Conservation (phyloP, 2,797 vertebrate genomes). For the Tapirus indicus region DNA sequence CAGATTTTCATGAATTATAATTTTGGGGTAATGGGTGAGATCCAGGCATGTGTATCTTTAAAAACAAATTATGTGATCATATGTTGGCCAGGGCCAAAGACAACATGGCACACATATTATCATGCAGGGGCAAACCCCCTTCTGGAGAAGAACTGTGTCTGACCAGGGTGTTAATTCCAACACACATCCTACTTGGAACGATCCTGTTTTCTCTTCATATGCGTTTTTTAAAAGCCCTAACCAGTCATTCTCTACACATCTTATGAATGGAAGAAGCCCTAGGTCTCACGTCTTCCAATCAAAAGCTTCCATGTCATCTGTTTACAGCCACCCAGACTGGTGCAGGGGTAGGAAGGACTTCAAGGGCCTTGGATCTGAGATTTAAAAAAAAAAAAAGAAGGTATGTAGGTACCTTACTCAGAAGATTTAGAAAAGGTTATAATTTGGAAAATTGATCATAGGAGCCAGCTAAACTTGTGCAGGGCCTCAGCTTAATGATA, state of each 20-base stretch:
- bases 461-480: neutral
- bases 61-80: neutral
- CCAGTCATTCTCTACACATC: neutral
- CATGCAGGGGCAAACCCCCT: neutral
- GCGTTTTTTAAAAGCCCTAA: neutral
- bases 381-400: neutral
- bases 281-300: neutral
- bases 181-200: neutral
- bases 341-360: neutral
- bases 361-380: neutral
- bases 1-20: neutral
- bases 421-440: conserved; percentile 24
- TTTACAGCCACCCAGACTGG: neutral
- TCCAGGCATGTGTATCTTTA: neutral
- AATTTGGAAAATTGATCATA: neutral
- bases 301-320: neutral
- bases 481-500: neutral
- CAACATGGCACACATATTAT: neutral
- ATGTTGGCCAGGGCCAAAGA: neutral
- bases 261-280: neutral
- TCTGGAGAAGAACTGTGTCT: neutral
- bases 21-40: neutral
- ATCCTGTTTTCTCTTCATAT: neutral
- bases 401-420: neutral
- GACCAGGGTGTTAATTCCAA: neutral